A percentile compares a stretch with the other conserved stretches of the same genome.
These are phyloP conservation scores for Limenitis camilla DNA, from an alignment of 2,888 invertebrate genomes.

Conservation along the genomic window DNA sequence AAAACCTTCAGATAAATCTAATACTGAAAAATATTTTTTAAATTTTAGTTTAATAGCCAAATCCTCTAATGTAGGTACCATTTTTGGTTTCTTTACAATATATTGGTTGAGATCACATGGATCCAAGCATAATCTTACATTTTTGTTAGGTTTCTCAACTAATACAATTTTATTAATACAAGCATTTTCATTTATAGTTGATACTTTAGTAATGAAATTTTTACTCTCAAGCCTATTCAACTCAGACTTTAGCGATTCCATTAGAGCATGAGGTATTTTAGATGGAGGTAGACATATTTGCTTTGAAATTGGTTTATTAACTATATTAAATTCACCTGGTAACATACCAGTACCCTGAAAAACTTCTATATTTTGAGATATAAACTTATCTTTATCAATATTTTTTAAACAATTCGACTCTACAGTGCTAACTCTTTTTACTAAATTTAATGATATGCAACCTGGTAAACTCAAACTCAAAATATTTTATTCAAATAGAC, in stretches of 20 bases:
- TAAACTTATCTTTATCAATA: no score
- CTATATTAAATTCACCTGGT: no score
- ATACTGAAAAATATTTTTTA: slow-evolving; percentile 11
- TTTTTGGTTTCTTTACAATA: not conserved
- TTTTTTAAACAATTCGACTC: no score
- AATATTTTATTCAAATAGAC: no score
- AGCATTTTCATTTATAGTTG: slow-evolving; percentile 16
- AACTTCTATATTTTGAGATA: no score
- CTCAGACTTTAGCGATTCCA: slow-evolving; percentile 10
- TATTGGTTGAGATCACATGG: not conserved
- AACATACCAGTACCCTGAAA: no score
- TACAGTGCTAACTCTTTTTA: no score
- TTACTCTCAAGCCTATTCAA: slow-evolving; percentile 9
- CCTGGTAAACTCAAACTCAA: no score
- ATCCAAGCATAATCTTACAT: slow-evolving; percentile 6
- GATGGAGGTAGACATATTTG: not conserved
- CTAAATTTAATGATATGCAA: no score
- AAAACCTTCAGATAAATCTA: slow-evolving; percentile 14
- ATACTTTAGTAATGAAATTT: slow-evolving; percentile 19
- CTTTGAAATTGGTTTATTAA: no score
- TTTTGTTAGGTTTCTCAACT: slow-evolving; percentile 14
- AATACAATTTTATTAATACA: slow-evolving; percentile 20
- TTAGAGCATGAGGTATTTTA: slow-evolving; percentile 1
- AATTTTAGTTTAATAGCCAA: no score
- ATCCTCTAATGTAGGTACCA: no score